Conservation (phyloP, 1,140 invertebrate genomes). For the Aphelenchoides fujianensis region DNA sequence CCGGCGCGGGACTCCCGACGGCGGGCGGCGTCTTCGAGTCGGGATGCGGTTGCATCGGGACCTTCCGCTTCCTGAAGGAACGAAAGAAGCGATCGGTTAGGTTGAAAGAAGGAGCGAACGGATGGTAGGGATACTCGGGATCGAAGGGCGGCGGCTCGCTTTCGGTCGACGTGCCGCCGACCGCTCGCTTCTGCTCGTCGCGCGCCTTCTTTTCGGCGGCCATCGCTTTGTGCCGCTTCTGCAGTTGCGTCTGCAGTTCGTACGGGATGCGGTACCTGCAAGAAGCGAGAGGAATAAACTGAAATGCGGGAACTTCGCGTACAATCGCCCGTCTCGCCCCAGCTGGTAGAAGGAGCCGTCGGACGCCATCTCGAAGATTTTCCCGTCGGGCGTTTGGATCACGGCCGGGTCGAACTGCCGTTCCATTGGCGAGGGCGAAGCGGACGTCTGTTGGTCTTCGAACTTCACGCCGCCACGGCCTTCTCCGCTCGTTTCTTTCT, state of each 20-base stretch:
- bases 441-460: background rate
- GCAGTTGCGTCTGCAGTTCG: background rate
- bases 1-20: background rate
- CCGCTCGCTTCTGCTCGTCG: background rate
- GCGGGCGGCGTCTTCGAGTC: too few relatives aligned
- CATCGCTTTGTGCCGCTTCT: background rate
- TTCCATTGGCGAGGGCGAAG: too few relatives aligned
- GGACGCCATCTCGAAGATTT: background rate
- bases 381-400: background rate
- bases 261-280: background rate
- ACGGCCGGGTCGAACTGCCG: background rate
- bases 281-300: too few relatives aligned
- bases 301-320: too few relatives aligned
- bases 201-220: background rate
- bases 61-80: too few relatives aligned
- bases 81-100: too few relatives aligned
- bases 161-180: background rate
- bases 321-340: background rate
- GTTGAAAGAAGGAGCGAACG: too few relatives aligned
- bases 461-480: background rate
- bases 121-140: constrained; percentile 9
- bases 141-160: constrained; percentile 8
- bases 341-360: background rate
- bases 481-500: background rate
- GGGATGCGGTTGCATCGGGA: background rate